Base-by-base conservation (phyloP, 2,888 invertebrate genomes). In the Melanchra persicariae region DNA sequence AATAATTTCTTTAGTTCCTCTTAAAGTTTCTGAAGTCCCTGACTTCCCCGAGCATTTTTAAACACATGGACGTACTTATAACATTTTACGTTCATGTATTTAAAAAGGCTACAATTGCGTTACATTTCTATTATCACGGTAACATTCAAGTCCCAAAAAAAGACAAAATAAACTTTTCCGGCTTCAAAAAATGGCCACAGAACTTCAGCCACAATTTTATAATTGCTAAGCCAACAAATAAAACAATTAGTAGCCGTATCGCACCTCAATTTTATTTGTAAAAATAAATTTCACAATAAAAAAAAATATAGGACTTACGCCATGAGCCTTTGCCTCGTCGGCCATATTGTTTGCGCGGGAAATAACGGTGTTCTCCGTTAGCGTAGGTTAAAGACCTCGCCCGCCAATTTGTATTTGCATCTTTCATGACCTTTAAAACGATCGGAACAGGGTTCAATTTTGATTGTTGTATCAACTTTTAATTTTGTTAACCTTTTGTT, bases 271-370 rank as follows among this genome's bases (percentile, higher is more conserved):
- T 57, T 74, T 67, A 61, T 78, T 74, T 47, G 19, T 34, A 43
- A 51, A 73, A 61, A 60, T 52, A 68, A 40, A 67, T 70, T 82
- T 61, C 67, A 72, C 71, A 74, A 76, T 73, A 59, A 81, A 85
- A 77, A 69, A 83, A 76, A 82, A 77, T 70, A 76, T 84, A 79
- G 83, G 76, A 85, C 85, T 87, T 85, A 80, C 81, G 77, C 76
- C 79, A 83, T 79, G 61, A 72, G 77, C 85, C 77, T 80, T 82
- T 82, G 78, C 84, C 45, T 83, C 82, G 74, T 79, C 87, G 81
- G 87, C 91, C 91, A 90, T 90, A 88, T 87, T 90, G 89, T 88
- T 88, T 89, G 88, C 87, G 89, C 88, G 88, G 84, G 85, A 88
- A 88, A 74, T 91, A 92, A 92, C 91, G 91, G 91, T 87, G 78